Conservation (phyloP, 2,113 vertebrate species). For the Stigmatopora nigra region DNA sequence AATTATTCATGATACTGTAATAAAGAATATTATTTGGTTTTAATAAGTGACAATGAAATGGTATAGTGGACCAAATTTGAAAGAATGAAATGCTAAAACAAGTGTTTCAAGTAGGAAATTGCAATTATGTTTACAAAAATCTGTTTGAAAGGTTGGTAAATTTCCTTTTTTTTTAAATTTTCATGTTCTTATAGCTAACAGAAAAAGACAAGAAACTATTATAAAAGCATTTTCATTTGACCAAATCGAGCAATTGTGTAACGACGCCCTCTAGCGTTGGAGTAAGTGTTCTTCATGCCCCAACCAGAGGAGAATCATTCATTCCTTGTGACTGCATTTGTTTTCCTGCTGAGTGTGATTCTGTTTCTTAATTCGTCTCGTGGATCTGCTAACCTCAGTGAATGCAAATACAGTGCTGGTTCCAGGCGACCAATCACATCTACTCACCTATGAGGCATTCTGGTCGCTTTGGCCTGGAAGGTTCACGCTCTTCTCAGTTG, state of each 20-base stretch:
- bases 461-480: background rate
- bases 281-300: background rate
- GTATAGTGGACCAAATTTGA: too few relatives aligned
- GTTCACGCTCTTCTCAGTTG: background rate
- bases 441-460: slow-evolving; percentile 23
- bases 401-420: slow-evolving; percentile 1
- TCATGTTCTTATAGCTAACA: too few relatives aligned
- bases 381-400: slow-evolving; percentile 25
- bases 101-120: too few relatives aligned
- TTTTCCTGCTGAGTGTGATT: slow-evolving; percentile 27
- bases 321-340: background rate
- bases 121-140: too few relatives aligned
- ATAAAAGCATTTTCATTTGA: too few relatives aligned
- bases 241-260: background rate
- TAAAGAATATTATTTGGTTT: too few relatives aligned
- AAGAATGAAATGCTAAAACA: too few relatives aligned
- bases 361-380: slow-evolving; percentile 30
- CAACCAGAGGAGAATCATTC: slow-evolving; percentile 27
- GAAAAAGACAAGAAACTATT: too few relatives aligned
- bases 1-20: too few relatives aligned
- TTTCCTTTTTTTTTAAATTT: too few relatives aligned
- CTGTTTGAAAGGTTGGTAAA: too few relatives aligned
- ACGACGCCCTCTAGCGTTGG: slow-evolving; percentile 33
- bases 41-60: too few relatives aligned
- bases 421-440: slow-evolving; percentile 19